Evolutionary conservation across 1,140 invertebrate species (phyloP).

Genomic region (Galleria mellonella): DNA sequence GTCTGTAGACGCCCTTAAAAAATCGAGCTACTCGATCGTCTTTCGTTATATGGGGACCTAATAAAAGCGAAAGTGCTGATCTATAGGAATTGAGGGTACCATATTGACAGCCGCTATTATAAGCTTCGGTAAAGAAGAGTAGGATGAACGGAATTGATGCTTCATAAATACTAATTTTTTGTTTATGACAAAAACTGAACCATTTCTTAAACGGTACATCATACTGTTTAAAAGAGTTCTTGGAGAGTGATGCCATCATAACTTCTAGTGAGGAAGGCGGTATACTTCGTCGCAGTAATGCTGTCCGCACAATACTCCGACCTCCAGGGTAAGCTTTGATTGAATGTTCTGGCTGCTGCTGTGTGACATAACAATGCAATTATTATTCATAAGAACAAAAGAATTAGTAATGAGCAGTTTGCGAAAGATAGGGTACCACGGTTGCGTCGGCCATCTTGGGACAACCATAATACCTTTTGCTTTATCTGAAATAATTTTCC

Average conservation of each 20-base stretch:
- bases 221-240: background rate
- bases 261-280: background rate
- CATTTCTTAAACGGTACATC: background rate
- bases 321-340: constrained; percentile 2
- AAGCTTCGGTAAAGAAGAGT: background rate
- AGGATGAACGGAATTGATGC: background rate
- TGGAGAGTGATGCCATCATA: background rate
- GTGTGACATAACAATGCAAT: no score
- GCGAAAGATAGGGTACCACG: background rate
- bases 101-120: constrained; percentile 1
- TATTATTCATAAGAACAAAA: background rate
- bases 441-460: background rate
- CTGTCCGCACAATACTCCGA: background rate
- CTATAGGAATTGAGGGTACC: background rate
- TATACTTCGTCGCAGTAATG: background rate
- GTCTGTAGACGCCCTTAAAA: constrained; percentile 24
- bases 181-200: background rate
- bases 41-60: background rate
- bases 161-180: background rate
- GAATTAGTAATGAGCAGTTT: background rate
- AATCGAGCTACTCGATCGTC: constrained; percentile 7
- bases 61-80: background rate
- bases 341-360: background rate
- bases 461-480: background rate
- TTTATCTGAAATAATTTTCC: background rate